phyloP scores from a whole-genome alignment of 64 coral and sea anemone genomes.

The Dendronephthya gigantea region DNA sequence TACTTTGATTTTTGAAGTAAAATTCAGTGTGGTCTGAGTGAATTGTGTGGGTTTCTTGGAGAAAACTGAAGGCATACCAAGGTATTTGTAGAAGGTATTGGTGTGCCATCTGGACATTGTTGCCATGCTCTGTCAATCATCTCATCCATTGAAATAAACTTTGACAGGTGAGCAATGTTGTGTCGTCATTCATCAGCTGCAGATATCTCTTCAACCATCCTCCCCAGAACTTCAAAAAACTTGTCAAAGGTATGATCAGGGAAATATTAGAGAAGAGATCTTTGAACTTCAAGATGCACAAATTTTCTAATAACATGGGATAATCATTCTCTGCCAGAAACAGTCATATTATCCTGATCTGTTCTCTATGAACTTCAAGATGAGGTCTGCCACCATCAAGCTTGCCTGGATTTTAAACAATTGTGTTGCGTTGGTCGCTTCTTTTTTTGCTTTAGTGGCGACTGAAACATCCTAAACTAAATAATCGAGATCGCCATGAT shows the following conservation, averaged over 20 bases:
- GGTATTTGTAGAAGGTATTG: conserved; percentile 22
- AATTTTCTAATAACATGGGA: too few relatives aligned
- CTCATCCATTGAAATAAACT: conserved; percentile 22
- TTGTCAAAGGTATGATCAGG: conserved; percentile 14
- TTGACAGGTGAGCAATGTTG: conserved; percentile 23
- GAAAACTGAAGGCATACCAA: conserved; percentile 43
- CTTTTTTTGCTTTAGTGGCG: too few relatives aligned
- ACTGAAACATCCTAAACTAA: too few relatives aligned
- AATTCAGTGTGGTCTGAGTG: conserved; percentile 12
- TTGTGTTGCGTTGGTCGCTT: too few relatives aligned
- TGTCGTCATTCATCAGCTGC: conserved; percentile 36
- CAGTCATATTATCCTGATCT: too few relatives aligned
- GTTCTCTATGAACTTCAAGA: too few relatives aligned
- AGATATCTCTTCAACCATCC: conserved; percentile 7
- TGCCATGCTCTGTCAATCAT: conserved; percentile 24
- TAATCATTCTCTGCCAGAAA: too few relatives aligned
- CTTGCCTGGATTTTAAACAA: too few relatives aligned
- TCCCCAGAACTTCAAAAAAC: background rate
- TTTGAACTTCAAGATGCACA: too few relatives aligned
- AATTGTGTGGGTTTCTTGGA: conserved; percentile 23
- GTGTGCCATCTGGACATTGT: conserved; percentile 24
- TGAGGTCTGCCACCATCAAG: too few relatives aligned
- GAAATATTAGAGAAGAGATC: too few relatives aligned
- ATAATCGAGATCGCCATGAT: too few relatives aligned
- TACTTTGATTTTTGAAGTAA: conserved; percentile 19